These are phyloP conservation scores for Nineta flava DNA, from an alignment of 2,888 invertebrate genomes.

Conservation along the genomic window DNA sequence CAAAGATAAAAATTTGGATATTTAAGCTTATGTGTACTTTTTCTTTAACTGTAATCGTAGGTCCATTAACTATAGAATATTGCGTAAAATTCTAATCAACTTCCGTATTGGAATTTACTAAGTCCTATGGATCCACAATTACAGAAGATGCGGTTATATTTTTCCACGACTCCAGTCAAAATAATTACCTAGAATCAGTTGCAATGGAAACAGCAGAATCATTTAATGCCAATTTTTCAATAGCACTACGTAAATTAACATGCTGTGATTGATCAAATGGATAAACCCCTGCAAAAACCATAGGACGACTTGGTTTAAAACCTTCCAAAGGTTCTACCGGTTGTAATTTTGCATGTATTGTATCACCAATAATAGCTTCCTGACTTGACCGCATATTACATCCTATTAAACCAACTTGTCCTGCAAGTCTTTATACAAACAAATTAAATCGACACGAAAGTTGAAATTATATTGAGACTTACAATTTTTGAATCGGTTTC, in stretches of 20 bases:
- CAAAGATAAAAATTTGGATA: neutral
- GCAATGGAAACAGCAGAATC: conserved; percentile 80
- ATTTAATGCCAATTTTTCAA: conserved; percentile 84
- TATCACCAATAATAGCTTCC: conserved; percentile 66
- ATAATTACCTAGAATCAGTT: conserved; percentile 58
- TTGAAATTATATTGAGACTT: conserved; percentile 19
- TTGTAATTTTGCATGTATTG: conserved; percentile 38
- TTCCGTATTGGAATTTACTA: no score
- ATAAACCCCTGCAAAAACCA: conserved; percentile 81
- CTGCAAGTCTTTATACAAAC: conserved; percentile 44
- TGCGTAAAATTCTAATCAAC: no score
- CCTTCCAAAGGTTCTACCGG: conserved; percentile 42
- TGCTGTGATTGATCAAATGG: conserved; percentile 83
- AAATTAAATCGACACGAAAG: neutral
- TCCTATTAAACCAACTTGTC: conserved; percentile 84
- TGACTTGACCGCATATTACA: conserved; percentile 61
- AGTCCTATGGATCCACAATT: no score
- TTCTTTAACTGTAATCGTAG: no score
- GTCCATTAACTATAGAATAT: no score
- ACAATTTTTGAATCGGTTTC: conserved; percentile 44
- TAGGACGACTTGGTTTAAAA: conserved; percentile 54
- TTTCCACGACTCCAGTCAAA: neutral
- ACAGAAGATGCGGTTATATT: no score
- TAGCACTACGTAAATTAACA: conserved; percentile 53
- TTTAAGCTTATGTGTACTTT: neutral